Conservation (phyloP, 2,797 vertebrate species). For the Micromesistius poutassou region DNA sequence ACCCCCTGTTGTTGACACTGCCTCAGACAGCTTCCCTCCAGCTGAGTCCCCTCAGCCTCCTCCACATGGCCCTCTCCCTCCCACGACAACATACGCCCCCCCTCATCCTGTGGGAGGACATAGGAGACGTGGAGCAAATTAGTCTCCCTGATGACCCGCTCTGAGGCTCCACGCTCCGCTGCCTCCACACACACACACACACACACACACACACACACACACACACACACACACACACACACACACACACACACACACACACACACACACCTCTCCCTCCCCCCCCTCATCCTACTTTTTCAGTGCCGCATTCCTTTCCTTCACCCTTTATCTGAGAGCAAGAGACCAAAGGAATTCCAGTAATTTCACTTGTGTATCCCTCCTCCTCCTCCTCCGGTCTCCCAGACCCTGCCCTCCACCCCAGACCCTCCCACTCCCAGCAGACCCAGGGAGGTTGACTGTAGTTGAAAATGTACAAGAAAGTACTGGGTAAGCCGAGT, state of each 20-base stretch:
- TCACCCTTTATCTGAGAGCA: conserved; percentile 62
- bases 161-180: conserved; percentile 27
- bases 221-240: too few relatives aligned
- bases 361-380: conserved; percentile 50
- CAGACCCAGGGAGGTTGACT: not conserved
- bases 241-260: too few relatives aligned
- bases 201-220: conserved; percentile 47
- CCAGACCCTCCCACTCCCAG: conserved; percentile 1
- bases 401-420: conserved; percentile 17
- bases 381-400: conserved; percentile 27
- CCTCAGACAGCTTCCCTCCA: conserved; percentile 36
- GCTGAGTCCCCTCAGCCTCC: conserved; percentile 53
- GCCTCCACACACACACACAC: conserved; percentile 10
- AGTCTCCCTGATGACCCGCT: conserved; percentile 33
- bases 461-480: too few relatives aligned
- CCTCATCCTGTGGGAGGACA: conserved; percentile 37
- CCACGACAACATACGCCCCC: not conserved
- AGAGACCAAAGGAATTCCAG: conserved; percentile 57
- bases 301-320: conserved; percentile 76
- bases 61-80: not conserved
- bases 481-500: not conserved
- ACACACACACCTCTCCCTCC: not conserved
- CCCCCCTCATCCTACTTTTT: conserved; percentile 40
- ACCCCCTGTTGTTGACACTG: conserved; percentile 19
- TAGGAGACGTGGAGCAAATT: conserved; percentile 36